Evolutionary conservation across 2,888 invertebrate genomes (phyloP), one percentile per base, ranked within the genome.

Genomic region (Trisateles emortualis): DNA sequence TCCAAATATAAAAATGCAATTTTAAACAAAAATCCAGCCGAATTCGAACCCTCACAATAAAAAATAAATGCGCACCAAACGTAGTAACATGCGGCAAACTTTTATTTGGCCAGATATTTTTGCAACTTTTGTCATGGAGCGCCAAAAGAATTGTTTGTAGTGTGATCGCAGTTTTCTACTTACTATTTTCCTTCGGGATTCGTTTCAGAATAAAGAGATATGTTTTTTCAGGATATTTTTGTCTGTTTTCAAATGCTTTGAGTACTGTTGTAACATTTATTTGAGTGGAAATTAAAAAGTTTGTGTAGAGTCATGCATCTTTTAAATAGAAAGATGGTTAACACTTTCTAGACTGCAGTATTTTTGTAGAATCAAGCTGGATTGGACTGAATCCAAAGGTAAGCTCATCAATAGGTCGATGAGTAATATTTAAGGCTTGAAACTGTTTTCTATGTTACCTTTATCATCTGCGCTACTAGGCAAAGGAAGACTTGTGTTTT

Each of bases 1-100:
- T 84, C 86, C 90, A 90, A 92, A 92, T 90, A 92, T 91, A 90
- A 91, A 92, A 92, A 92, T 91, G 91, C 91, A 92, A 92, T 92
- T 92, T 92, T 91, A 91, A 92, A 90, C 86, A 87, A 90, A 88
- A 89, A 89, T 84, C 85, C 84, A 68, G 74, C 76, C 81, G 74
- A 78, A 81, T 86, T 77, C 80, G 86, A 87, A 86, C 90, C 89
- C 90, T 83, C 82, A 83, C 87, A 87, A 89, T 88, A 89, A 88
- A 90, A 88, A 86, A 86, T 84, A 86, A 86, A 89, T 87, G 87
- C 79, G 83, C 79, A 79, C 72, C 81, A 79, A 79, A 79, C 76
- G 76, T 76, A 78, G 76, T 82, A 76, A 83, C 82, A 84, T 79
- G 77, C 66, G 76, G 69, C 73, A 67, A 65, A 68, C 69, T 82